These are phyloP conservation scores for Limenitis camilla DNA, from an alignment of 2,888 invertebrate species.

Conservation along the genomic window DNA sequence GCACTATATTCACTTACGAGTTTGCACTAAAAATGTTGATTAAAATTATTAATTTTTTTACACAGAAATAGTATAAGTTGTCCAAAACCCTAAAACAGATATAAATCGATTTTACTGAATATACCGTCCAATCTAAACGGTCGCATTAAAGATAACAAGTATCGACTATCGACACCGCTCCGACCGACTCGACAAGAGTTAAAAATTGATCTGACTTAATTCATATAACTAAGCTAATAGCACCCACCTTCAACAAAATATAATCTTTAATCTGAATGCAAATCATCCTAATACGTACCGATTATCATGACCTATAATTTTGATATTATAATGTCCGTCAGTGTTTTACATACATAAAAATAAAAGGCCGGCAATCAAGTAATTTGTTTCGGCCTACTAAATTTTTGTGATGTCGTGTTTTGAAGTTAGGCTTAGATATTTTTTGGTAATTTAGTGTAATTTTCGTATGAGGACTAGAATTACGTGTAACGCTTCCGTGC, in stretches of 20 bases:
- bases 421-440: slow-evolving; percentile 47
- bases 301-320: slow-evolving; percentile 73
- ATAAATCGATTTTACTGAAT: no score
- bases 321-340: slow-evolving; percentile 73
- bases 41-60: no score
- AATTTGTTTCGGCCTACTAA: slow-evolving; percentile 71
- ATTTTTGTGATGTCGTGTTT: no score
- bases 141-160: slow-evolving; percentile 21
- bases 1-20: no score
- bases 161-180: slow-evolving; percentile 7
- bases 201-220: slow-evolving; percentile 69
- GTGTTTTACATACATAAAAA: slow-evolving; percentile 72
- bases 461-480: slow-evolving; percentile 13
- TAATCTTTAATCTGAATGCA: slow-evolving; percentile 74
- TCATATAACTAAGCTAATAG: slow-evolving; percentile 72
- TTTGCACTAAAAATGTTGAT: no score
- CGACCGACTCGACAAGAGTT: slow-evolving; percentile 37
- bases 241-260: slow-evolving; percentile 69
- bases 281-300: slow-evolving; percentile 72
- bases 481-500: slow-evolving; percentile 19
- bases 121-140: slow-evolving; percentile 16
- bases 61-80: no score
- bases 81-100: no score
- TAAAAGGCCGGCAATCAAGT: slow-evolving; percentile 67
- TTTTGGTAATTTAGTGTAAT: slow-evolving; percentile 18